phyloP scores from a whole-genome alignment of 2,888 invertebrate genomes.

The Kuschelorhynchus macadamiae region DNA sequence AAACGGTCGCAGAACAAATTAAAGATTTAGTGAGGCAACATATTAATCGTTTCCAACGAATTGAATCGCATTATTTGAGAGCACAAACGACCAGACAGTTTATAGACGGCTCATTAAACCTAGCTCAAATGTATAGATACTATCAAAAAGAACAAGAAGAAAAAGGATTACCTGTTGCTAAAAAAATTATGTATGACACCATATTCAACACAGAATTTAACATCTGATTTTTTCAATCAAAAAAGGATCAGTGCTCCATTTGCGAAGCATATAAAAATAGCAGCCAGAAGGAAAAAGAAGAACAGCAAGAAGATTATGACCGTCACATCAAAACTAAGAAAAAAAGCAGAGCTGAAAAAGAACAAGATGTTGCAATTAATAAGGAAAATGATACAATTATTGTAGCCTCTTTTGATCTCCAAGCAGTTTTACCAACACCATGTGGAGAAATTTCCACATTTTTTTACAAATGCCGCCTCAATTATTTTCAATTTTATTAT shows the following conservation, averaged over 20 bases:
- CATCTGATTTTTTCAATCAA: constrained; percentile 8
- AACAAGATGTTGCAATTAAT: no score
- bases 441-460: no score
- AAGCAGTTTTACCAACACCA: no score
- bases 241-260: constrained; percentile 11
- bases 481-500: no score
- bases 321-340: no score
- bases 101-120: constrained; percentile 12
- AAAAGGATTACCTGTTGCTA: background rate
- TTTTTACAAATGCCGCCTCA: no score
- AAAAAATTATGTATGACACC: background rate
- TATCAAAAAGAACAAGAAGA: background rate
- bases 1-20: constrained; percentile 4
- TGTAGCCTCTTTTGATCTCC: no score
- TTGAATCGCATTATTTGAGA: constrained; percentile 16
- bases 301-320: no score
- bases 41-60: constrained; percentile 18
- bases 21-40: constrained; percentile 1
- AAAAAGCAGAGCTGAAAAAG: no score
- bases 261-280: constrained; percentile 16
- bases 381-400: no score
- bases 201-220: constrained; percentile 23
- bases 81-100: constrained; percentile 15
- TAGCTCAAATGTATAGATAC: constrained; percentile 6
- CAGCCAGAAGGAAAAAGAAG: constrained; percentile 4